Percentiles rank a stretch among this genome's conserved stretches.
phyloP scores from a whole-genome alignment of 2,113 vertebrate genomes.

The Zingel zingel region DNA sequence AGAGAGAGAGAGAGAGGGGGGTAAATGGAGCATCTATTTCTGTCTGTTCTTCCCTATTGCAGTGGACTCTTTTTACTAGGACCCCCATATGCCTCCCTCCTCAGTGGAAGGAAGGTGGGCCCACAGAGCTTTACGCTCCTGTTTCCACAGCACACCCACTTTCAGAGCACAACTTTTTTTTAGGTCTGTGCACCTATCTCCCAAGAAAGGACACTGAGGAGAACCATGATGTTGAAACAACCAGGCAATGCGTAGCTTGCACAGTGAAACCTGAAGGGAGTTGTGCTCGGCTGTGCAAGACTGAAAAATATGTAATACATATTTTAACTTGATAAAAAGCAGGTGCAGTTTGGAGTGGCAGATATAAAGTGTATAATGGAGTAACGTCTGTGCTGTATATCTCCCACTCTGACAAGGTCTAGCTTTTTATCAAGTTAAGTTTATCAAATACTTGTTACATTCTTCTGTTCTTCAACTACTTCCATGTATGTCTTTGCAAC shows the following conservation, averaged over 20 bases:
- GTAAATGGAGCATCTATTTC: conserved; percentile 33
- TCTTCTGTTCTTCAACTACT: neutral
- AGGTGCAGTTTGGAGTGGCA: neutral
- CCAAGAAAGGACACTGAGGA: conserved; percentile 1
- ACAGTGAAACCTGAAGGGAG: neutral
- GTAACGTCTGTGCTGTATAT: neutral
- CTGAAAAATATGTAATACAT: neutral
- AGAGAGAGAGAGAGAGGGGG: conserved; percentile 7
- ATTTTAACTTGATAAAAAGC: neutral
- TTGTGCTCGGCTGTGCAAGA: neutral
- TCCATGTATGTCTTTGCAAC: conserved; percentile 5
- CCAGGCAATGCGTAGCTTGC: neutral
- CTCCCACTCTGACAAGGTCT: neutral
- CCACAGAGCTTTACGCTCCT: conserved; percentile 34
- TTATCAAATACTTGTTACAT: neutral
- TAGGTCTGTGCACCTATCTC: conserved; percentile 7
- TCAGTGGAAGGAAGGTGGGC: conserved; percentile 8
- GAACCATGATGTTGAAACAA: neutral
- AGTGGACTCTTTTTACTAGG: conserved; percentile 14
- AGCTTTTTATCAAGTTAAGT: neutral
- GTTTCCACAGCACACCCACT: neutral
- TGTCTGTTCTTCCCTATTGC: neutral
- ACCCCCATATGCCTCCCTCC: neutral
- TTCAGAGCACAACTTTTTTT: conserved; percentile 2
- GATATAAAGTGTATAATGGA: neutral